A percentile compares a stretch with the other conserved stretches of the same genome.
These are phyloP conservation scores for Protobothrops flavoviridis DNA, from an alignment of 2,113 vertebrate species.

Conservation along the genomic window DNA sequence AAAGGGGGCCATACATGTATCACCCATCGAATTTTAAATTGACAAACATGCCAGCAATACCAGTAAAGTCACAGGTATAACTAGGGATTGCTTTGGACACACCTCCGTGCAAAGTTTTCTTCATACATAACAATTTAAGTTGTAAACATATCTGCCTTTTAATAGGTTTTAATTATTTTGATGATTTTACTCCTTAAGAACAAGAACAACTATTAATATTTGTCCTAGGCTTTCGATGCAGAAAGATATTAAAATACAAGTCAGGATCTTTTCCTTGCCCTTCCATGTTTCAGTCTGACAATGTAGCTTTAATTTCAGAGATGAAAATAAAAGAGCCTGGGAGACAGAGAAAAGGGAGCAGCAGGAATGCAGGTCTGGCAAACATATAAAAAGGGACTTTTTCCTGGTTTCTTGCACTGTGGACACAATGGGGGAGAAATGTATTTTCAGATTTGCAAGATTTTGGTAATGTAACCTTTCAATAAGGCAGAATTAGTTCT, in stretches of 20 bases:
- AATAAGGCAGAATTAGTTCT: neutral
- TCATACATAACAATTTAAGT: neutral
- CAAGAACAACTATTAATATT: neutral
- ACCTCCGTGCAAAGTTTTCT: neutral
- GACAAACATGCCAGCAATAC: neutral
- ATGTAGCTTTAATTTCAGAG: neutral
- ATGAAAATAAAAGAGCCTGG: neutral
- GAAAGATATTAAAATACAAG: neutral
- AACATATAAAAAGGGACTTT: neutral
- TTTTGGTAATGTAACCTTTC: neutral
- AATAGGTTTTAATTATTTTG: neutral
- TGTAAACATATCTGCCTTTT: neutral
- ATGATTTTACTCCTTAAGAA: neutral
- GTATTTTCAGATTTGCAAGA: neutral
- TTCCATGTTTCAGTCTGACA: neutral
- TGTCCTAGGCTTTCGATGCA: neutral
- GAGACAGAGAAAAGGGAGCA: neutral
- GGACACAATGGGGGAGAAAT: neutral
- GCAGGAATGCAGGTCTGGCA: neutral
- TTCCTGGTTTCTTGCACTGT: neutral
- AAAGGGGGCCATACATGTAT: neutral
- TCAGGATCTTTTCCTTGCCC: neutral
- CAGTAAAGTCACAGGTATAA: neutral
- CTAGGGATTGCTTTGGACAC: neutral
- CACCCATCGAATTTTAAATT: neutral